Percentiles rank a stretch among this genome's conserved stretches.
phyloP scores from a whole-genome alignment of 2,888 invertebrate genomes.

The Hemistola chrysoprasaria region DNA sequence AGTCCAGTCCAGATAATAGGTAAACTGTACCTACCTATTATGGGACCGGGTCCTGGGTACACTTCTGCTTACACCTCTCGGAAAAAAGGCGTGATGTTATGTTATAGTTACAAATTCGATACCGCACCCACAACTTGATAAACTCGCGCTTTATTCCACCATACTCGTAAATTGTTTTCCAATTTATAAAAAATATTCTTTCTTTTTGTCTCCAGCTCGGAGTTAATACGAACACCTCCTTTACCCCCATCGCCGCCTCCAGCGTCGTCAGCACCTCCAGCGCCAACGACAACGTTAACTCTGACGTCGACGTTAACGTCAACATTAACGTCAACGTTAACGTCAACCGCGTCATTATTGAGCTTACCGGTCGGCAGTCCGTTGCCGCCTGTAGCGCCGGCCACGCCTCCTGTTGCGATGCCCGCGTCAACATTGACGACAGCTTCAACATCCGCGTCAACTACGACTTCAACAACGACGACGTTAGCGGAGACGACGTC shows the following conservation, averaged over 20 bases:
- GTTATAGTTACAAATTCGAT: too few species aligned
- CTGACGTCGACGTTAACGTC: conserved; percentile 15
- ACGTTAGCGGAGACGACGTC: conserved; percentile 35
- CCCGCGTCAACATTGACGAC: conserved; percentile 1
- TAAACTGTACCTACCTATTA: too few species aligned
- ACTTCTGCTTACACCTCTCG: too few species aligned
- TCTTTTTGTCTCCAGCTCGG: conserved; percentile 44
- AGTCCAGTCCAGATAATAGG: too few species aligned
- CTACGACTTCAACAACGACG: conserved; percentile 21
- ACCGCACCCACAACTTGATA: too few species aligned
- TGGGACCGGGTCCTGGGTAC: too few species aligned
- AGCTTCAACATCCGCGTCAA: not conserved
- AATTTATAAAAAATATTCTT: too few species aligned
- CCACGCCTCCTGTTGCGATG: conserved; percentile 9
- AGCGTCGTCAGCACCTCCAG: conserved; percentile 60
- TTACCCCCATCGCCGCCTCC: conserved; percentile 70
- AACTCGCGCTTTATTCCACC: too few species aligned
- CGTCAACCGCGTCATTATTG: conserved; percentile 1
- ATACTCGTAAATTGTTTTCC: too few species aligned
- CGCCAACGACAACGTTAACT: conserved; percentile 36
- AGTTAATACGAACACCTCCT: conserved; percentile 61
- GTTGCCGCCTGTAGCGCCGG: conserved; percentile 7
- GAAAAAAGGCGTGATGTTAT: too few species aligned
- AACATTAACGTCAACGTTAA: conserved; percentile 7
- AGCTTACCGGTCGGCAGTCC: conserved; percentile 30